Conservation (phyloP, 1,140 invertebrate species). For the Alviniconcha marisindica region DNA sequence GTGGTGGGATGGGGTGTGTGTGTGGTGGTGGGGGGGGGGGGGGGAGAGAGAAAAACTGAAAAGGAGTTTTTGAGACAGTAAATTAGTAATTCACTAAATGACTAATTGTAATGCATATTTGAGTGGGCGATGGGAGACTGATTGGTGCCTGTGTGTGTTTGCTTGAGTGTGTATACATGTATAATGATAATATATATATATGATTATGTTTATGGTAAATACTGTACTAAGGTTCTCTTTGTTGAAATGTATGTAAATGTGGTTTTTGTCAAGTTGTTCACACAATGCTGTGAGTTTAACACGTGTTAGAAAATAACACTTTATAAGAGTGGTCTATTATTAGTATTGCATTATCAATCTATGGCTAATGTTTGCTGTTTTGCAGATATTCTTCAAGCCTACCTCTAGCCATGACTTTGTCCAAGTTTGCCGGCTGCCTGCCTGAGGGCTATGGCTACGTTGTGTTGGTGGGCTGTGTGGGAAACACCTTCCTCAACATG, state of each 20-base stretch:
- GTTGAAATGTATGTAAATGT: no score
- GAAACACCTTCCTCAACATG: slow-evolving; percentile 65
- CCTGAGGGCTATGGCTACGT: slow-evolving; percentile 66
- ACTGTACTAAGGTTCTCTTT: no score
- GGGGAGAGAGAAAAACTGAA: background rate
- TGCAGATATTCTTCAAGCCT: no score
- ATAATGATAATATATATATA: background rate
- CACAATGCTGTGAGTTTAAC: no score
- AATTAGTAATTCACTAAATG: no score
- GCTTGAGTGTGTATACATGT: background rate
- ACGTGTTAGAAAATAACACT: no score
- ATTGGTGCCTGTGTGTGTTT: background rate
- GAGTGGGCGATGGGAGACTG: no score
- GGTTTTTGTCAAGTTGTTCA: no score
- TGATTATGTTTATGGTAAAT: background rate
- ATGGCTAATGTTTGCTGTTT: no score
- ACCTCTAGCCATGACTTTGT: no score
- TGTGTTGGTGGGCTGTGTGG: slow-evolving; percentile 58
- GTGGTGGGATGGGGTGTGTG: background rate
- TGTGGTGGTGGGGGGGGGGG: background rate
- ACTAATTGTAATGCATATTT: background rate
- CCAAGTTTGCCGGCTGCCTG: slow-evolving; percentile 48
- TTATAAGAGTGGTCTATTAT: no score
- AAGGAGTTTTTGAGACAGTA: background rate
- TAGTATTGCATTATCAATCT: no score